Conservation (phyloP, 2,113 vertebrate genomes). For the Crypturellus undulatus region DNA sequence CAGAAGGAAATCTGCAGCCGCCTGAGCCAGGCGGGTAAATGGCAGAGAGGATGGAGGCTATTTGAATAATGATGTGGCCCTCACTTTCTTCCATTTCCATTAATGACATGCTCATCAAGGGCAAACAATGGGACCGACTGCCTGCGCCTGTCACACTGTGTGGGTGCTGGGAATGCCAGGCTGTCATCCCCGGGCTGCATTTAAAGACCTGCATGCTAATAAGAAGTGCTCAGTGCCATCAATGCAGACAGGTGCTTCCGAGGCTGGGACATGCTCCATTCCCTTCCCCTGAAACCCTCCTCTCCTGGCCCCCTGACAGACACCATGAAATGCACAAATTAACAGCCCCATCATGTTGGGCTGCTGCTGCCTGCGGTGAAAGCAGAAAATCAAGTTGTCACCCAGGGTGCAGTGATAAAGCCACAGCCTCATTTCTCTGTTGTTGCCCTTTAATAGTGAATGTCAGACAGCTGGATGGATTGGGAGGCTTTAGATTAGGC, state of each 20-base stretch:
- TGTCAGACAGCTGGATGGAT: conserved; percentile 88
- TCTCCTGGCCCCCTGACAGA: conserved; percentile 84
- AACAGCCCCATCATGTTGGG: conserved; percentile 93
- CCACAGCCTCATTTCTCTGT: conserved; percentile 87
- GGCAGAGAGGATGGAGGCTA: conserved; percentile 90
- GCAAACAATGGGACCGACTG: conserved; percentile 93
- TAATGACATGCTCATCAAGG: conserved; percentile 96
- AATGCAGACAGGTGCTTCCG: conserved; percentile 95
- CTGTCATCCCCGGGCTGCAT: conserved; percentile 86
- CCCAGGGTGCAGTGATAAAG: conserved; percentile 85
- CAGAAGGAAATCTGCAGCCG: conserved; percentile 77
- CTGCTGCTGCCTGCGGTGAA: conserved; percentile 87
- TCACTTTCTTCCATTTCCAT: conserved; percentile 91
- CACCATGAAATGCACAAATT: conserved; percentile 91
- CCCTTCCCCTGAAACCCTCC: conserved; percentile 81
- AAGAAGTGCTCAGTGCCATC: conserved; percentile 90
- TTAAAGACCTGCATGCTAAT: conserved; percentile 90
- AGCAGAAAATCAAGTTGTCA: conserved; percentile 97
- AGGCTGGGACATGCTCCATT: conserved; percentile 87
- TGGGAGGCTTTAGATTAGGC: conserved; percentile 82
- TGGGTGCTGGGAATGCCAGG: conserved; percentile 84
- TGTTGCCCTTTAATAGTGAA: conserved; percentile 91
- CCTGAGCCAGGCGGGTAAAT: conserved; percentile 81
- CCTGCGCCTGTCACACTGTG: conserved; percentile 88
- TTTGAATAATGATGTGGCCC: conserved; percentile 96